A percentile compares a stretch with the other conserved stretches of the same genome.
Conservation (phyloP, 1,140 invertebrate species). For the Streblospio benedicti region DNA sequence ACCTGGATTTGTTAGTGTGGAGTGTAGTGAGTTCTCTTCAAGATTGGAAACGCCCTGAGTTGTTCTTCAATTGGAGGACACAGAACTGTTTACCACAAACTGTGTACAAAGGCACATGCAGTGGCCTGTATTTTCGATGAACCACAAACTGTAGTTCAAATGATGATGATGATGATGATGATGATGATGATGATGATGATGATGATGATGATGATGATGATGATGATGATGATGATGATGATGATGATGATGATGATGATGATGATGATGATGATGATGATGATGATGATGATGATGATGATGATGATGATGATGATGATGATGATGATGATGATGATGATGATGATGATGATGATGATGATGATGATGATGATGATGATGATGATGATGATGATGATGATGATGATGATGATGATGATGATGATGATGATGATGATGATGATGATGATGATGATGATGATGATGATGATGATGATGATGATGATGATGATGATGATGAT, state of each 20-base stretch:
- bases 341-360: constrained; percentile 5
- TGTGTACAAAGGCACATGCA: no score
- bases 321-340: constrained; percentile 6
- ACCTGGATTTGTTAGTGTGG: no score
- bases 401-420: constrained; percentile 20
- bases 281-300: constrained; percentile 9
- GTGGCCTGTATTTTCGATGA: no score
- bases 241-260: constrained; percentile 13
- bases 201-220: constrained; percentile 7
- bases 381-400: constrained; percentile 19
- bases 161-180: background rate
- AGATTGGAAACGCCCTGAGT: no score
- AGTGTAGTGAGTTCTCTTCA: no score
- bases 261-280: constrained; percentile 12
- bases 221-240: constrained; percentile 12
- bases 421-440: background rate
- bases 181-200: constrained; percentile 11
- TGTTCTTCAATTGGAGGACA: no score
- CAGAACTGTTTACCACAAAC: no score
- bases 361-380: constrained; percentile 12
- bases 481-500: background rate
- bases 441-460: background rate
- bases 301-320: constrained; percentile 13
- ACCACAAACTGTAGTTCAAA: background rate
- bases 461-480: background rate